These are phyloP conservation scores for Coenobita brevimanus DNA, from an alignment of 1,140 invertebrate genomes.

Conservation along the genomic window DNA sequence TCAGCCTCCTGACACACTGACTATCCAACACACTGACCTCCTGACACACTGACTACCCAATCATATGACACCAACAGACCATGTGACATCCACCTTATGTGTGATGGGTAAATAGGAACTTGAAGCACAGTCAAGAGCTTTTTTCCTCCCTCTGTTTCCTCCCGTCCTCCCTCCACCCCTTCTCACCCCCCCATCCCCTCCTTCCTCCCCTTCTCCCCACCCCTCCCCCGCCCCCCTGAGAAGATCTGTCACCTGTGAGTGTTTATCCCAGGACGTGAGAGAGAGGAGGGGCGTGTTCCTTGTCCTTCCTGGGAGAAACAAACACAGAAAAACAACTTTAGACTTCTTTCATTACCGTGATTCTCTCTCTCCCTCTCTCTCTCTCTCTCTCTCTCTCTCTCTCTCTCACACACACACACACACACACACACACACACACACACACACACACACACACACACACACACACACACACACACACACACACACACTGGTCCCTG, in stretches of 20 bases:
- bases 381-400: not conserved
- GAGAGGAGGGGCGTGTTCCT: too few species aligned
- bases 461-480: constrained; percentile 16
- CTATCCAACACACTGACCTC: too few species aligned
- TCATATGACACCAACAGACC: too few species aligned
- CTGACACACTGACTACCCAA: too few species aligned
- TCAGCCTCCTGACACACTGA: too few species aligned
- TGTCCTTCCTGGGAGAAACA: too few species aligned
- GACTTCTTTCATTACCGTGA: not conserved
- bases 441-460: constrained; percentile 43
- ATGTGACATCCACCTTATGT: too few species aligned
- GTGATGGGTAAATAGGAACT: too few species aligned
- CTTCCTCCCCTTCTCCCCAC: not conserved
- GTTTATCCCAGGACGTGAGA: too few species aligned
- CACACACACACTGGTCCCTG: constrained; percentile 3
- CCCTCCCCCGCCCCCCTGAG: not conserved
- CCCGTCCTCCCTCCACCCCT: not conserved
- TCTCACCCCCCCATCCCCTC: not conserved
- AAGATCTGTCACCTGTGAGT: too few species aligned
- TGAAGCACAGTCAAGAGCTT: too few species aligned
- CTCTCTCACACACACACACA: not conserved
- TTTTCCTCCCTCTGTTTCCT: not conserved
- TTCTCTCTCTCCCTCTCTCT: not conserved
- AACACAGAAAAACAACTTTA: not conserved
- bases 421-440: constrained; percentile 36